phyloP scores from a whole-genome alignment of 2,888 invertebrate species.

The Liodrosophila aerea region DNA sequence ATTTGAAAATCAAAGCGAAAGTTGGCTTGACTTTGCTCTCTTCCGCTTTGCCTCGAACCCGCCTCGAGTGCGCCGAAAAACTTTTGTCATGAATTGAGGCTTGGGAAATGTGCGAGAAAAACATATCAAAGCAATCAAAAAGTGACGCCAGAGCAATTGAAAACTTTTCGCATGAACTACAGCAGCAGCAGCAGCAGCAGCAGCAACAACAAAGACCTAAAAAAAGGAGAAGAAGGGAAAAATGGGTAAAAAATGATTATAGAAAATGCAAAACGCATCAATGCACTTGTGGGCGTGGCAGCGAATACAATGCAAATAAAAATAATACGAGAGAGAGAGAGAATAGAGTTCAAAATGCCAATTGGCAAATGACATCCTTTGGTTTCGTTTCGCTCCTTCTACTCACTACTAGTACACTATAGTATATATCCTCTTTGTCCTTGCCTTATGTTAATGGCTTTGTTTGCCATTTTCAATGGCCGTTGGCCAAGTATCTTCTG shows the following conservation, averaged over 20 bases:
- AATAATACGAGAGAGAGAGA: neutral
- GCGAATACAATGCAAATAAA: neutral
- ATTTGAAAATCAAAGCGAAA: slow-evolving; percentile 76
- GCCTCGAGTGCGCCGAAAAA: slow-evolving; percentile 51
- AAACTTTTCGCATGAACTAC: slow-evolving; percentile 70
- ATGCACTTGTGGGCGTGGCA: slow-evolving; percentile 32
- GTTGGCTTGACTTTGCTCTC: slow-evolving; percentile 58
- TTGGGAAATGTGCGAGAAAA: slow-evolving; percentile 76
- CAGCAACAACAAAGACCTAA: slow-evolving; percentile 22
- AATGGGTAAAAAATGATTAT: slow-evolving; percentile 45
- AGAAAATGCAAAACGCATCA: slow-evolving; percentile 56
- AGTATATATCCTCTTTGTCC: neutral
- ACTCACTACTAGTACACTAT: neutral
- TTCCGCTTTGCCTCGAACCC: neutral
- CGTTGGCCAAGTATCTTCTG: slow-evolving; percentile 57
- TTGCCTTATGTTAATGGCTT: slow-evolving; percentile 67
- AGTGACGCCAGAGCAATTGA: slow-evolving; percentile 78
- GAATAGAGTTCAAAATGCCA: slow-evolving; percentile 52
- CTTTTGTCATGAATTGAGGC: slow-evolving; percentile 76
- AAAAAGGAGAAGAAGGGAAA: slow-evolving; percentile 13
- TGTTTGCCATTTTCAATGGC: slow-evolving; percentile 61
- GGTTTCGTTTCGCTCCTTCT: neutral
- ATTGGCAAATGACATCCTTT: slow-evolving; percentile 49
- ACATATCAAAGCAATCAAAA: slow-evolving; percentile 78
- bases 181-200: slow-evolving; percentile 4